Percentiles rank a stretch among this genome's conserved stretches.
These are phyloP conservation scores for Sciurus vulgaris DNA, from an alignment of 2,797 vertebrate genomes.

Conservation along the genomic window DNA sequence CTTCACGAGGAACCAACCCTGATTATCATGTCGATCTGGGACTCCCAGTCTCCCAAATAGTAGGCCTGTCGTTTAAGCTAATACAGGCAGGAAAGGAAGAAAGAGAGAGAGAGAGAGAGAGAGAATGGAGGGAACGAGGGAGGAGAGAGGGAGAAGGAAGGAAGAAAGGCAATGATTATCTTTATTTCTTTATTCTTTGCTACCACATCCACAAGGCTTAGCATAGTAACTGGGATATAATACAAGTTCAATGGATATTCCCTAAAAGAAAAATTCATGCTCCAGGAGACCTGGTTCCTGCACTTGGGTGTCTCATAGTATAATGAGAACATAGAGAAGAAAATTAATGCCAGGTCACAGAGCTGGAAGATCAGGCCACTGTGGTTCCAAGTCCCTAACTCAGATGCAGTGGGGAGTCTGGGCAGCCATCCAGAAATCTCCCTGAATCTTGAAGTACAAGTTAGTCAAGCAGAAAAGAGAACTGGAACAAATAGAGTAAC, in stretches of 20 bases:
- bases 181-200: not conserved
- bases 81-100: not conserved
- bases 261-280: not conserved
- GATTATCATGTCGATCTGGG: no score
- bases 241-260: not conserved
- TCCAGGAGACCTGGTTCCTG: not conserved
- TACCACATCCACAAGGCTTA: not conserved
- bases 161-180: not conserved
- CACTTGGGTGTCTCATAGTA: not conserved
- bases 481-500: not conserved
- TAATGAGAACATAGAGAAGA: not conserved
- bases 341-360: not conserved
- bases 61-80: not conserved
- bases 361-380: not conserved
- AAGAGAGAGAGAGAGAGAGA: no score
- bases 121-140: no score
- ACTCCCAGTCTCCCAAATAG: not conserved
- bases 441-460: not conserved
- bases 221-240: not conserved
- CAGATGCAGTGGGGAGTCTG: not conserved
- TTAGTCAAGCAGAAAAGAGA: slow-evolving; percentile 39
- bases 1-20: not conserved
- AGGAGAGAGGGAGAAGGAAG: no score
- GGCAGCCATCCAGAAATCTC: not conserved
- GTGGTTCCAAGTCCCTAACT: not conserved